Evolutionary conservation across 2,113 vertebrate genomes (phyloP), one percentile per base, ranked within the genome.

Genomic region (Hyperoodon ampullatus): DNA sequence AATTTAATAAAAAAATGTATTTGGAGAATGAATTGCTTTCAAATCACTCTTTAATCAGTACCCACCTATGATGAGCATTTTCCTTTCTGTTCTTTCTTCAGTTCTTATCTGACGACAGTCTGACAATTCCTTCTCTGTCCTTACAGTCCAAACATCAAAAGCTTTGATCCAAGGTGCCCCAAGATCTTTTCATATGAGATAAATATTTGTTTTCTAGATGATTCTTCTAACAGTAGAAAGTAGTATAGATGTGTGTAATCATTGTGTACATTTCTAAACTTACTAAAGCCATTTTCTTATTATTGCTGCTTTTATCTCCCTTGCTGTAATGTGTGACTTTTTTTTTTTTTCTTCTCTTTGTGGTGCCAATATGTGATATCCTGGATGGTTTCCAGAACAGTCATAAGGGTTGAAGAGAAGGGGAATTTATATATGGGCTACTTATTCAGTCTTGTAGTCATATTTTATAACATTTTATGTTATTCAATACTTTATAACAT

Each of bases 281-380:
- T 58, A 80, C 8, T 53, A 16, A 84, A 50, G 71, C 26, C 8
- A 4, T 66, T 92, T 92, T 77, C 33, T 80, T 61, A 18, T 8
- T 21, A 15, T 23, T 72, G 19, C 72, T 63, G 8, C 12, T 61
- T 68, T 66, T 86, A 1, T 23, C 14, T 82, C 33, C 12, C 18
- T 23, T 70, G 53, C 12, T 30, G 28, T 81, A 42, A 68, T 16
- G 19, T 89, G 33, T 61, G 39, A n/a, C 44, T 24, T 4, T 2
- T 7, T 10, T 2, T 2, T 2, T 8, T 2, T 24, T 15, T 21
- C n/a, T 0, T 9, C 12, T 26, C 18, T 33, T 58, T 65, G 55
- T 19, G 35, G 15, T 77, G 12, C 15, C 11, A 55, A 4, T 74
- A 1, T 72, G 35, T 23, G 39, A 30, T 77, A 39, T 16, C 33